Evolutionary conservation across 2,113 vertebrate species (phyloP).

Genomic region (Etheostoma cragini): DNA sequence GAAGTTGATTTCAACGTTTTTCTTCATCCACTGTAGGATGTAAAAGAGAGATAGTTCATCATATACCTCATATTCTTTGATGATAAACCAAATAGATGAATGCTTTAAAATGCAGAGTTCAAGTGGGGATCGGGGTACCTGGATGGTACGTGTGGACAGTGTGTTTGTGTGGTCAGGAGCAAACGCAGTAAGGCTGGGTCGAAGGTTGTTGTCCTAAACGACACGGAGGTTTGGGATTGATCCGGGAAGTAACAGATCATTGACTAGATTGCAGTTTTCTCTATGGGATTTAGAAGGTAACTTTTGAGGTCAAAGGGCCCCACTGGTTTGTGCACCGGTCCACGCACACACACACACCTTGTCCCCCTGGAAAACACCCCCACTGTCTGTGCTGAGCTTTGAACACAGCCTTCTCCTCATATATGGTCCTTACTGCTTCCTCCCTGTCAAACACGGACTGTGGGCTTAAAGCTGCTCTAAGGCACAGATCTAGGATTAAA

Average conservation of each 20-base stretch:
- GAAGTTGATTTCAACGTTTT: conserved; percentile 55
- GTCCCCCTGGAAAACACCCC: conserved; percentile 57
- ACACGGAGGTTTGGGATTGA: conserved; percentile 34
- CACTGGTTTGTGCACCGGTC: conserved; percentile 48
- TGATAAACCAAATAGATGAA: conserved; percentile 92
- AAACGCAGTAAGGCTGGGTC: conserved; percentile 21
- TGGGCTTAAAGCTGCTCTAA: conserved; percentile 57
- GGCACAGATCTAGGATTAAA: conserved; percentile 61
- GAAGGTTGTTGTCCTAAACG: conserved; percentile 24
- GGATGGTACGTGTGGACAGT: conserved; percentile 22
- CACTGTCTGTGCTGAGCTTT: conserved; percentile 75
- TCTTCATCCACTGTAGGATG: conserved; percentile 78
- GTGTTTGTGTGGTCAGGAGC: conserved; percentile 41
- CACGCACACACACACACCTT: conserved; percentile 22
- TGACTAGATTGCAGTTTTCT: conserved; percentile 18
- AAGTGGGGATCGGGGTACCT: conserved; percentile 35
- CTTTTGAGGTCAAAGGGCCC: conserved; percentile 46
- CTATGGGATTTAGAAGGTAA: conserved; percentile 29
- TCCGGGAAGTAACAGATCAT: conserved; percentile 40
- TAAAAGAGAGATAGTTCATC: conserved; percentile 91
- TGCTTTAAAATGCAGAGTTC: conserved; percentile 80
- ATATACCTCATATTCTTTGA: conserved; percentile 96
- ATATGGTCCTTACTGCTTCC: conserved; percentile 57
- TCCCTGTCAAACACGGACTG: conserved; percentile 58
- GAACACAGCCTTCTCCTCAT: conserved; percentile 71